Base-by-base conservation (phyloP, 2,797 vertebrate species). In the Sebastes minor region DNA sequence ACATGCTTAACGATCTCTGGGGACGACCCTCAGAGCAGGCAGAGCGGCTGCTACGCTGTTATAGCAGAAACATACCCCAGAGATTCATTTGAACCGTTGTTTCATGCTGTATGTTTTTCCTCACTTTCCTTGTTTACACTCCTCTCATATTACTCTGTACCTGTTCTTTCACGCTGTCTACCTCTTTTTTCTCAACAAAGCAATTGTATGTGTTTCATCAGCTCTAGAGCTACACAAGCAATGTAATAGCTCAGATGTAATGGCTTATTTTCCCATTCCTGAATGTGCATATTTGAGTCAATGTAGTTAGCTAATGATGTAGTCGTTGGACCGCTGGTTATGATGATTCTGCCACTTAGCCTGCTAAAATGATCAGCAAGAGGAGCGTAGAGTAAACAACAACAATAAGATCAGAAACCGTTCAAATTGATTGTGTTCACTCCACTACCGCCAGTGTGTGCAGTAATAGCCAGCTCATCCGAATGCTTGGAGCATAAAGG, bases 1-100 rank as follows among this genome's bases (percentile, higher is more conserved):
- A 69, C 64, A 52, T 80, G 56, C 55, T 59, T 71, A 71, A 74
- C 76, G 28, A 67, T 91, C 89, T 91, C 87, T 8, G 22, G 81
- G 87, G 83, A 86, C 5, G 0, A 69, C 63, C 84, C 82, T 79
- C 64, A 56, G 28, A 69, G 80, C 60, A 38, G 84, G 70, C 64
- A 68, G 65, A 82, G 42, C 11, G 16, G 71, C 72, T 83, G 84
- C 78, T 72, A 10, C 66, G 20, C 76, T 82, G 57, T 78, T 91
- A 85, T 68, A 74, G 84, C 67, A 76, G 77, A 88, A 86, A 72
- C 57, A 30, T 7, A 64, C 82, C 83, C 71, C 18, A 20, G 78
- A 72, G 85, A 83, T 14, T 13, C 60, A 66, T 76, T 74, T 71
- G 65, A 87, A 80, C 81, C 9, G 22, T 80, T 80, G 30, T 80